Percentiles rank a stretch among this genome's conserved stretches.
Conservation (phyloP, 2,113 vertebrate species). For the Pungitius pungitius region DNA sequence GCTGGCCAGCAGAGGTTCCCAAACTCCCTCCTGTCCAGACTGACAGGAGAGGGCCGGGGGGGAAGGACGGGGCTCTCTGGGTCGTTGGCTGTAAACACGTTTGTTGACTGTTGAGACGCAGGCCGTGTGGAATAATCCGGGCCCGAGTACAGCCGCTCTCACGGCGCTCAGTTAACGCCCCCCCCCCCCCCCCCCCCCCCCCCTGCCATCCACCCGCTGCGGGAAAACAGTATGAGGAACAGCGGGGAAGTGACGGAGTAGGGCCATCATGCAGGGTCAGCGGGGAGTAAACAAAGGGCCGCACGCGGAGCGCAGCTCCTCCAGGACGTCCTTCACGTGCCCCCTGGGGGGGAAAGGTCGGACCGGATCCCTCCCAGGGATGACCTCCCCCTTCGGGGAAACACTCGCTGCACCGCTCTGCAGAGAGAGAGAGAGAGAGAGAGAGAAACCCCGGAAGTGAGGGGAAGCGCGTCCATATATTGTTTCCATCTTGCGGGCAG, state of each 20-base stretch:
- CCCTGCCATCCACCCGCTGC: slow-evolving; percentile 11
- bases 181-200: neutral
- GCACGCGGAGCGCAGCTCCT: slow-evolving; percentile 27
- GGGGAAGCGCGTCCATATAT: neutral
- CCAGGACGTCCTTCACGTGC: slow-evolving; percentile 67
- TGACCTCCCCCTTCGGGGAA: slow-evolving; percentile 51
- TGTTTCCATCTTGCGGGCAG: neutral
- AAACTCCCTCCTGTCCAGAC: slow-evolving; percentile 62
- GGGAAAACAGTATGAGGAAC: slow-evolving; percentile 48
- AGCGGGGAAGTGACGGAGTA: slow-evolving; percentile 18
- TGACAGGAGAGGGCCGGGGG: slow-evolving; percentile 5
- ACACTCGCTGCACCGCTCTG: neutral
- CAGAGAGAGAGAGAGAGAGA: slow-evolving; percentile 1
- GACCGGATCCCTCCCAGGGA: slow-evolving; percentile 8
- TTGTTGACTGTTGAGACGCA: slow-evolving; percentile 64
- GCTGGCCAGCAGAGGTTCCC: slow-evolving; percentile 67
- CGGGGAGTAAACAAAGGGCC: slow-evolving; percentile 64
- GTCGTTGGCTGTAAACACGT: slow-evolving; percentile 62
- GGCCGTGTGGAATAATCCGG: slow-evolving; percentile 53
- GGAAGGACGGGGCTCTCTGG: slow-evolving; percentile 18
- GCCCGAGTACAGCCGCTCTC: slow-evolving; percentile 24
- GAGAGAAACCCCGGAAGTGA: neutral
- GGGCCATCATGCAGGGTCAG: slow-evolving; percentile 63
- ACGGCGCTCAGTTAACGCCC: slow-evolving; percentile 6
- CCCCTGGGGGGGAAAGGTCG: slow-evolving; percentile 14